Conservation (phyloP, 1,140 invertebrate species). For the Drosophila cardini region DNA sequence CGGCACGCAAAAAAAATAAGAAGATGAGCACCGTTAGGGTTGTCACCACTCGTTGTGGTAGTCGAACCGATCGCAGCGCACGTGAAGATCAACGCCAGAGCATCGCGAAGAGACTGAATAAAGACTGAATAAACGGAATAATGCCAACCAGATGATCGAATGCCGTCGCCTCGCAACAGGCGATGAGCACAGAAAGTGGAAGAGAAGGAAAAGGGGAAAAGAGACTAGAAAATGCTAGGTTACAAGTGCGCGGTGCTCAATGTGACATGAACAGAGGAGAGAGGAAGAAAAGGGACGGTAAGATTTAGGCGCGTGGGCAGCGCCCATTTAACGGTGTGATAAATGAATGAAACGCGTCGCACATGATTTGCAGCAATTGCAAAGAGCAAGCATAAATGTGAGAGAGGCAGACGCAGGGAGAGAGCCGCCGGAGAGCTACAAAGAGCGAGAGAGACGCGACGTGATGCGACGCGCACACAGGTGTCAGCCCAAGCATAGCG, state of each 20-base stretch:
- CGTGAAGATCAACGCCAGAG: slow-evolving; percentile 76
- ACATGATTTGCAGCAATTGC: slow-evolving; percentile 28
- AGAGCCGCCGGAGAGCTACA: not conserved
- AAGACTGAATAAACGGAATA: slow-evolving; percentile 51
- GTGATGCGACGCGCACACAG: not conserved
- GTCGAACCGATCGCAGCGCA: slow-evolving; percentile 42
- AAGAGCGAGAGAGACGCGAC: not conserved
- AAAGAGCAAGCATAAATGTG: not conserved
- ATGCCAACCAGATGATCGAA: slow-evolving; percentile 32
- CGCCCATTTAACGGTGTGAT: slow-evolving; percentile 66
- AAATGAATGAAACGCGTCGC: slow-evolving; percentile 56
- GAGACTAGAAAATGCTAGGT: not conserved
- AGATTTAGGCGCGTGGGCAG: slow-evolving; percentile 34
- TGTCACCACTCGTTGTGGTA: not conserved
- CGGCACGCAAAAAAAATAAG: slow-evolving; percentile 15
- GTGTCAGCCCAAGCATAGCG: not conserved
- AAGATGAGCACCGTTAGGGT: slow-evolving; percentile 8
- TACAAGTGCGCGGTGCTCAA: slow-evolving; percentile 19
- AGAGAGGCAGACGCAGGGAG: not conserved
- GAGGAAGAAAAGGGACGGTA: not conserved
- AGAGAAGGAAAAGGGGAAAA: too few species aligned
- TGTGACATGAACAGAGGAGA: not conserved
- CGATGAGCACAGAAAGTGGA: not conserved
- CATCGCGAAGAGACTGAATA: slow-evolving; percentile 77
- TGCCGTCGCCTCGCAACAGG: slow-evolving; percentile 19